A percentile compares a stretch with the other conserved stretches of the same genome.
Evolutionary conservation across 2,797 vertebrate genomes (phyloP).

Genomic region (Microhierax caerulescens): DNA sequence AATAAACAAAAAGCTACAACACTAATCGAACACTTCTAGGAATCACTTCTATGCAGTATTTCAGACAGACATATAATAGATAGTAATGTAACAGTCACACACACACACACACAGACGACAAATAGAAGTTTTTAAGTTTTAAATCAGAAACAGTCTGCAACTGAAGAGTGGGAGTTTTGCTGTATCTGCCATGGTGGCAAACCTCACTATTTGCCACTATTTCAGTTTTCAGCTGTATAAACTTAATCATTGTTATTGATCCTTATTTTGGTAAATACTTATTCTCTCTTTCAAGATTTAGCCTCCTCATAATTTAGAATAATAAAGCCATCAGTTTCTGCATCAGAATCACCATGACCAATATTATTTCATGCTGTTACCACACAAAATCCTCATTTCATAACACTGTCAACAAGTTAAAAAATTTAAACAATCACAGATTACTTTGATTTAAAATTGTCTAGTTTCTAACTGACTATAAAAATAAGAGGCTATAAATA

Average conservation of each 20-base stretch:
- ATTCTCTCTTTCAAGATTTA: not conserved
- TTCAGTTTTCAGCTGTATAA: not conserved
- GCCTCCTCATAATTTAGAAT: not conserved
- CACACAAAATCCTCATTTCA: not conserved
- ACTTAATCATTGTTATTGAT: not conserved
- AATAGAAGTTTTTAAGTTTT: too few relatives aligned
- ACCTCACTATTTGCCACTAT: not conserved
- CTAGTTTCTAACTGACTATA: not conserved
- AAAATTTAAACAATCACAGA: not conserved
- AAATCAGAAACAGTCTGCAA: not conserved
- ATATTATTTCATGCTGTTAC: not conserved
- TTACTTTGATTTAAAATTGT: not conserved
- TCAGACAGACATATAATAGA: not conserved
- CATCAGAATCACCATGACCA: not conserved
- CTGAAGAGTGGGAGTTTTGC: not conserved
- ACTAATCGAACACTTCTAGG: not conserved
- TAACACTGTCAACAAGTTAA: not conserved
- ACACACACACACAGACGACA: too few relatives aligned
- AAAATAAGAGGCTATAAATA: slow-evolving; percentile 4
- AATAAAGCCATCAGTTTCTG: not conserved
- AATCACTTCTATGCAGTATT: not conserved
- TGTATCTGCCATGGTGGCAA: not conserved
- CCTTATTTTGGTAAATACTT: not conserved
- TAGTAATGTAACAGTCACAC: not conserved
- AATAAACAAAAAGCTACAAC: slow-evolving; percentile 5